Percentiles rank a stretch among this genome's conserved stretches.
These are phyloP conservation scores for Carettochelys insculpta DNA, from an alignment of 2,113 vertebrate species.

Conservation along the genomic window DNA sequence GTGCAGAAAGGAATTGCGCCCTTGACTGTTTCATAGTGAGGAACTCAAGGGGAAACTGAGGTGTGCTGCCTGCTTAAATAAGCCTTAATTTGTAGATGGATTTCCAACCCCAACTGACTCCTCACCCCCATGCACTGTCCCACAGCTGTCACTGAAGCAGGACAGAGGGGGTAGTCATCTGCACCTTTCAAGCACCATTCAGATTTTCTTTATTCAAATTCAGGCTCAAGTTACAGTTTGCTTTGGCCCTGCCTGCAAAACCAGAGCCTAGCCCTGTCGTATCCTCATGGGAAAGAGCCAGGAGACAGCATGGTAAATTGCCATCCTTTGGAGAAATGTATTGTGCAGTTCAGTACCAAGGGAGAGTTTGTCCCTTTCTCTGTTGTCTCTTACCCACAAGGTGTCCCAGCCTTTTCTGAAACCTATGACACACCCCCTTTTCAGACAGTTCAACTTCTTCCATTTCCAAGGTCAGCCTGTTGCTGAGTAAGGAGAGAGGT, in stretches of 20 bases:
- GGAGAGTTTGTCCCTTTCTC: not conserved
- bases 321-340: not conserved
- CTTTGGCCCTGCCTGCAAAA: conserved; percentile 29
- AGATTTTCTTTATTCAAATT: conserved; percentile 71
- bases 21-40: not conserved
- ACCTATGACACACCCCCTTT: not conserved
- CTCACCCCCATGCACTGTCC: not conserved
- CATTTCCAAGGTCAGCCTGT: not conserved
- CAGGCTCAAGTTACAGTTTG: conserved; percentile 49
- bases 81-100: not conserved
- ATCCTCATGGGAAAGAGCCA: not conserved
- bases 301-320: not conserved
- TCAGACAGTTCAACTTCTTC: not conserved
- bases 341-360: not conserved
- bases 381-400: not conserved
- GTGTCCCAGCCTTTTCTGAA: not conserved
- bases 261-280: conserved; percentile 5
- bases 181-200: conserved; percentile 54
- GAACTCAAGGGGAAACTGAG: not conserved
- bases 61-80: accelerated
- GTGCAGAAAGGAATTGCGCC: not conserved
- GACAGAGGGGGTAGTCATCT: conserved; percentile 14
- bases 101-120: not conserved
- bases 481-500: not conserved
- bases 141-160: not conserved